Evolutionary conservation across 1,140 invertebrate genomes (phyloP).

Genomic region (Heliconius eleuchia): DNA sequence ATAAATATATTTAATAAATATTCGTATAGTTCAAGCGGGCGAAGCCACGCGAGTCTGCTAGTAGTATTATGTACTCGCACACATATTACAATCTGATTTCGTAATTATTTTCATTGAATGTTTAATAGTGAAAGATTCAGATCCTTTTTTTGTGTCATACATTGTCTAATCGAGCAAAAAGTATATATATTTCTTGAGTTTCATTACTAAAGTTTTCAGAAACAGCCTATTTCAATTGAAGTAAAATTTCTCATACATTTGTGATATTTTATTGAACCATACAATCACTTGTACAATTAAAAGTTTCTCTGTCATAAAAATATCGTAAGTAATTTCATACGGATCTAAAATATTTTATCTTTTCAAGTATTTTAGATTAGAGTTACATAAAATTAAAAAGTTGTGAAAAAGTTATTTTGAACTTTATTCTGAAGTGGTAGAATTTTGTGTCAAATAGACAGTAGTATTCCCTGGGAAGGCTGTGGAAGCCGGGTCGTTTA

Average conservation of each 20-base stretch:
- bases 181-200: neutral
- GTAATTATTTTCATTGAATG: too few relatives aligned
- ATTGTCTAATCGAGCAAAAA: too few relatives aligned
- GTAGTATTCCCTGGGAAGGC: conserved; percentile 7
- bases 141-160: too few relatives aligned
- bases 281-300: neutral
- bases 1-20: too few relatives aligned
- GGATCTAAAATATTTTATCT: conserved; percentile 18
- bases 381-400: conserved; percentile 8
- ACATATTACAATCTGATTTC: too few relatives aligned
- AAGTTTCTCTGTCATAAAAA: neutral
- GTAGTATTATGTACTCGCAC: too few relatives aligned
- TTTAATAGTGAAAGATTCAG: too few relatives aligned
- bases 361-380: neutral
- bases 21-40: too few relatives aligned
- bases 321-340: neutral
- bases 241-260: neutral
- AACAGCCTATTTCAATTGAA: neutral
- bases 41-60: too few relatives aligned
- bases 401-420: neutral
- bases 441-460: neutral
- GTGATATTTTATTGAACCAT: neutral
- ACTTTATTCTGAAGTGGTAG: neutral
- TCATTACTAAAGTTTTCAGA: neutral
- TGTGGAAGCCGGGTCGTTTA: conserved; percentile 22